phyloP scores from a whole-genome alignment of 1,140 invertebrate species.

The Oryctes rhinoceros region DNA sequence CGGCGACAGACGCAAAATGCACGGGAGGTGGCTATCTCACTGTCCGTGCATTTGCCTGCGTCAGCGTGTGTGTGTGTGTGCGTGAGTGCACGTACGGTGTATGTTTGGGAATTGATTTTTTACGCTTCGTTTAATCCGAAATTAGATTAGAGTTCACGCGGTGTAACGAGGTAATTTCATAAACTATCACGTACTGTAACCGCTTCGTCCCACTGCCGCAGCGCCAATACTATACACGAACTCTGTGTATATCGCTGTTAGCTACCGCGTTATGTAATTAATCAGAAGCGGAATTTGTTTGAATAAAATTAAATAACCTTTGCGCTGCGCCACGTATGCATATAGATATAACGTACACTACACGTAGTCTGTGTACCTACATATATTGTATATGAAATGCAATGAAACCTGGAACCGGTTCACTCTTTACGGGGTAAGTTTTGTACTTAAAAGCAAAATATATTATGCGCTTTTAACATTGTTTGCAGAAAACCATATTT shows the following conservation, averaged over 20 bases:
- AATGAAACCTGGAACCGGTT: neutral
- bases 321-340: neutral
- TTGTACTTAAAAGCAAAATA: neutral
- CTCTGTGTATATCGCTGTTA: conserved; percentile 22
- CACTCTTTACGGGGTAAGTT: neutral
- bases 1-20: conserved; percentile 11
- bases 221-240: conserved; percentile 1
- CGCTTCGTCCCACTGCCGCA: neutral
- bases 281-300: conserved; percentile 32
- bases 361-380: neutral
- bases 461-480: no score
- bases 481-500: no score
- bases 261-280: conserved; percentile 37
- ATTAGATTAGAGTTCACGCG: conserved; percentile 29
- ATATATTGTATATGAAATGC: neutral
- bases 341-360: neutral
- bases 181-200: conserved; percentile 30
- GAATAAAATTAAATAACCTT: conserved; percentile 35
- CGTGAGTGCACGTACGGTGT: neutral
- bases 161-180: conserved; percentile 39
- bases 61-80: neutral
- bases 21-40: conserved; percentile 14
- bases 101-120: conserved; percentile 37
- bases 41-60: neutral
- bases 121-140: conserved; percentile 38